Evolutionary conservation across 2,888 invertebrate species (phyloP).

Genomic region (Eupithecia dodoneata): DNA sequence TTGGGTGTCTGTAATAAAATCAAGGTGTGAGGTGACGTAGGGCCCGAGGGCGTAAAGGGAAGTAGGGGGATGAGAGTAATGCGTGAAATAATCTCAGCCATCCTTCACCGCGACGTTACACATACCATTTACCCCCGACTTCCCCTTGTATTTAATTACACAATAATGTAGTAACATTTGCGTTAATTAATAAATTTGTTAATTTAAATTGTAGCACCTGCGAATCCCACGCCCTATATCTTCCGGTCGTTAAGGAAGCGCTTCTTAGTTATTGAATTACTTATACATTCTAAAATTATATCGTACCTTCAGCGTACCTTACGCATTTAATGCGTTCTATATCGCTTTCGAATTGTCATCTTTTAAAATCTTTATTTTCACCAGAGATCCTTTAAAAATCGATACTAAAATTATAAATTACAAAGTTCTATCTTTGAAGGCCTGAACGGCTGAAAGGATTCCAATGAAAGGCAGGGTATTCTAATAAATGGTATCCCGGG

Average conservation of each 20-base stretch:
- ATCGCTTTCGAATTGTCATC: background rate
- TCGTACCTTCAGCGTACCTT: background rate
- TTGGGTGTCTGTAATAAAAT: constrained; percentile 50
- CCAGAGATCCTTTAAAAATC: background rate
- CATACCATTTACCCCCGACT: constrained; percentile 61
- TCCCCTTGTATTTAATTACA: constrained; percentile 71
- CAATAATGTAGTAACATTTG: constrained; percentile 67
- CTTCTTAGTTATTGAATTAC: background rate
- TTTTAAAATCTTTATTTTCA: background rate
- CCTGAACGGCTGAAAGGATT: too few species aligned
- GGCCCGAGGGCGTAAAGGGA: constrained; percentile 52
- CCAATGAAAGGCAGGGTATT: too few species aligned
- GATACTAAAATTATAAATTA: too few species aligned
- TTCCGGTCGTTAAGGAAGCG: constrained; percentile 1
- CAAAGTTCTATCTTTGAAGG: too few species aligned
- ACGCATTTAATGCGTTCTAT: background rate
- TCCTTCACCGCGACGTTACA: constrained; percentile 68
- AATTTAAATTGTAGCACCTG: constrained; percentile 47
- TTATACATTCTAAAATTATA: background rate
- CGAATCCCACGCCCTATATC: constrained; percentile 34
- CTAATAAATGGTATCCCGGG: too few species aligned
- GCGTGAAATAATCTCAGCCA: constrained; percentile 76
- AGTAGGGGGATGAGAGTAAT: constrained; percentile 63
- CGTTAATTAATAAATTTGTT: constrained; percentile 62
- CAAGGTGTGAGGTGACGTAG: constrained; percentile 54